Percentiles rank a stretch among this genome's conserved stretches.
These are phyloP conservation scores for Scophthalmus maximus DNA, from an alignment of 2,113 vertebrate genomes.

Conservation along the genomic window DNA sequence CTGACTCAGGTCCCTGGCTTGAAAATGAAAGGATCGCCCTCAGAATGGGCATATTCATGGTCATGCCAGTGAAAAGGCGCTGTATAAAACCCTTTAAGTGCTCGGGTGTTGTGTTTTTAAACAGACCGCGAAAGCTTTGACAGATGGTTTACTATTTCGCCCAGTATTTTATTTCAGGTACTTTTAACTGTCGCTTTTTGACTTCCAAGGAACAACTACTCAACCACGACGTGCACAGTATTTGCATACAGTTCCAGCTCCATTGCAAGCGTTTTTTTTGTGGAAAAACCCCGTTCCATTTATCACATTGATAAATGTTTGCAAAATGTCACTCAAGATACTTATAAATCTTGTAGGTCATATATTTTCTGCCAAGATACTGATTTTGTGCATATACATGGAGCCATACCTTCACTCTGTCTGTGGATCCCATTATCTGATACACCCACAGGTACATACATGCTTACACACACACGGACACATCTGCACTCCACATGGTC, in stretches of 20 bases:
- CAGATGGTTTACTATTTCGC: slow-evolving; percentile 80
- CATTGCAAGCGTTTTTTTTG: slow-evolving; percentile 42
- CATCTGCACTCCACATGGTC: slow-evolving; percentile 95
- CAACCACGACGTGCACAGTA: slow-evolving; percentile 58
- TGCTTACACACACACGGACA: slow-evolving; percentile 71
- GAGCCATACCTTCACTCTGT: slow-evolving; percentile 24
- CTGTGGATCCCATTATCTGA: slow-evolving; percentile 43
- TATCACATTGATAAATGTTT: slow-evolving; percentile 51
- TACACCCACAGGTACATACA: slow-evolving; percentile 63
- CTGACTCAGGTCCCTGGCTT: slow-evolving; percentile 55
- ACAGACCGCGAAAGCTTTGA: slow-evolving; percentile 80
- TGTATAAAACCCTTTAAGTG: slow-evolving; percentile 77
- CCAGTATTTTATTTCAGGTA: slow-evolving; percentile 77
- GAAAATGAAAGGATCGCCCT: slow-evolving; percentile 68
- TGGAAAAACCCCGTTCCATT: slow-evolving; percentile 52
- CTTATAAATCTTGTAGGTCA: slow-evolving; percentile 22
- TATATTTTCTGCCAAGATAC: slow-evolving; percentile 30
- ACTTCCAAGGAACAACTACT: slow-evolving; percentile 55
- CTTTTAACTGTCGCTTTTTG: slow-evolving; percentile 67
- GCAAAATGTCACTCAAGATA: slow-evolving; percentile 35
- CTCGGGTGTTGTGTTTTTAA: slow-evolving; percentile 83
- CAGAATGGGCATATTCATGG: slow-evolving; percentile 79
- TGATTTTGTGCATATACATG: neutral
- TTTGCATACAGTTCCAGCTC: slow-evolving; percentile 72
- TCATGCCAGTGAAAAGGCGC: slow-evolving; percentile 69